Percentiles rank a stretch among this genome's conserved stretches.
phyloP scores from a whole-genome alignment of 2,888 invertebrate genomes.

The Hypena proboscidalis region DNA sequence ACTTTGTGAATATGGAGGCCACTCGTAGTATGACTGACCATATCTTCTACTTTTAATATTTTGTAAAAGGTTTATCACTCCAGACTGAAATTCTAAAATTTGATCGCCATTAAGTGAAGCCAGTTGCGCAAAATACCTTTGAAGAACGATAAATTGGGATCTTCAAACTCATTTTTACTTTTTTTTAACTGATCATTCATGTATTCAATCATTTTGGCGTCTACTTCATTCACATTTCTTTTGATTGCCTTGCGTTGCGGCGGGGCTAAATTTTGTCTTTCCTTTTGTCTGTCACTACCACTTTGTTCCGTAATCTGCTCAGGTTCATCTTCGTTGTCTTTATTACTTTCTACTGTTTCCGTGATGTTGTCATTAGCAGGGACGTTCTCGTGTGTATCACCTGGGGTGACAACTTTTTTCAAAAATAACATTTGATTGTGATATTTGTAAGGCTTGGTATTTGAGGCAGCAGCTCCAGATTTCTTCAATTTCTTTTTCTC shows the following conservation, averaged over 20 bases:
- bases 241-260: slow-evolving; percentile 29
- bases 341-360: slow-evolving; percentile 14
- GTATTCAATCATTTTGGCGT: slow-evolving; percentile 29
- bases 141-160: slow-evolving; percentile 21
- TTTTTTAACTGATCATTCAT: slow-evolving; percentile 24
- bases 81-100: slow-evolving; percentile 21
- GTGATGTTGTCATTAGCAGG: slow-evolving; percentile 15
- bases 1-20: slow-evolving; percentile 29
- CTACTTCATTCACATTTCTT: slow-evolving; percentile 33
- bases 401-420: no score
- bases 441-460: no score
- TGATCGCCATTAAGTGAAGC: slow-evolving; percentile 20
- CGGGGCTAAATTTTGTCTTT: slow-evolving; percentile 29
- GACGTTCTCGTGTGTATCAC: no score
- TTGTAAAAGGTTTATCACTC: slow-evolving; percentile 22
- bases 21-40: slow-evolving; percentile 26
- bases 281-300: slow-evolving; percentile 34
- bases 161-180: slow-evolving; percentile 26
- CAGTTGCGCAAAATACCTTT: slow-evolving; percentile 21
- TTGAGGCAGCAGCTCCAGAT: no score
- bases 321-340: slow-evolving; percentile 15
- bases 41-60: slow-evolving; percentile 21
- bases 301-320: slow-evolving; percentile 17
- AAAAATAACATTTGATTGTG: no score
- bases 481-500: no score